Percentiles rank a stretch among this genome's conserved stretches.
Evolutionary conservation across 2,797 vertebrate species (phyloP).

Genomic region (Fratercula arctica): DNA sequence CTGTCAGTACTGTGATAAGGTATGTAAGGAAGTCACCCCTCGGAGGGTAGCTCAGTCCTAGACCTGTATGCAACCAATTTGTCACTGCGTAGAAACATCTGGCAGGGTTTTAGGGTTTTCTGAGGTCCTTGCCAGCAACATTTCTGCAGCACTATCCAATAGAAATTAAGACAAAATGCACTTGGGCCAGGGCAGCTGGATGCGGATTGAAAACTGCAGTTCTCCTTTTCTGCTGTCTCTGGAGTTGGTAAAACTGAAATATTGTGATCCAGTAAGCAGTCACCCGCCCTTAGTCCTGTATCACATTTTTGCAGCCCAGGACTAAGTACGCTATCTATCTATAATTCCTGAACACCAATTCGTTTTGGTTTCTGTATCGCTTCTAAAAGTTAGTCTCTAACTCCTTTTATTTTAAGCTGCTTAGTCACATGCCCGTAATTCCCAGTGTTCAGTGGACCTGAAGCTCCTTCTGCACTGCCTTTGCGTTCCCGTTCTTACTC

Average conservation of each 20-base stretch:
- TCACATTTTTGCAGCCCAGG: neutral
- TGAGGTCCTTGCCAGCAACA: neutral
- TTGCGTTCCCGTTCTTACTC: neutral
- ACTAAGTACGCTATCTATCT: neutral
- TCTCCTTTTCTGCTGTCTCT: neutral
- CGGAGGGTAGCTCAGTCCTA: neutral
- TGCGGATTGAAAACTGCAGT: neutral
- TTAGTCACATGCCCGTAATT: neutral
- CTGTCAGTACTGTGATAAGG: slow-evolving; percentile 99
- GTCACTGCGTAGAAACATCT: neutral
- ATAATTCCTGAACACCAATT: neutral
- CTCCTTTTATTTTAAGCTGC: neutral
- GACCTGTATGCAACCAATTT: neutral
- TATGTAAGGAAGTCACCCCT: slow-evolving; percentile 52
- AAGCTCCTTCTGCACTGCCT: neutral
- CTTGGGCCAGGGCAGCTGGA: neutral
- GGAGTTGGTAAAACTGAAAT: neutral
- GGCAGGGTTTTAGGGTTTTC: neutral
- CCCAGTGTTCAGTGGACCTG: neutral
- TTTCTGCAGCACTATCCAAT: neutral
- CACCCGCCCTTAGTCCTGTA: neutral
- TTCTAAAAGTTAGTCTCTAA: neutral
- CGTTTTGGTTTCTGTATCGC: neutral
- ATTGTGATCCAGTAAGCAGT: neutral
- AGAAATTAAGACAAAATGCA: neutral